Percentiles rank a stretch among this genome's conserved stretches.
phyloP scores from a whole-genome alignment of 2,797 vertebrate species.

The Urophycis tenuis region DNA sequence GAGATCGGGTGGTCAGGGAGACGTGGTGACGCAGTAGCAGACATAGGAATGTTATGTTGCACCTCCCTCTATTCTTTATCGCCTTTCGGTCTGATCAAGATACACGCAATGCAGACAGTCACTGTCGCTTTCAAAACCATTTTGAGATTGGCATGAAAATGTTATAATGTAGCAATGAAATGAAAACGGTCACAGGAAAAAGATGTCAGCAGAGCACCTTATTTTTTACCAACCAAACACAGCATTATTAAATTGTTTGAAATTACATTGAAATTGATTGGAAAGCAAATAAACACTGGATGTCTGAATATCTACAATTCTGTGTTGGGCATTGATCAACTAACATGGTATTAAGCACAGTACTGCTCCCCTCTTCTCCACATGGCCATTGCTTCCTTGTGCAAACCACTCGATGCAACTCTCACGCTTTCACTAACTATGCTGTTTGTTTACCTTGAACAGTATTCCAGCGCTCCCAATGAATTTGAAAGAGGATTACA shows the following conservation, averaged over 20 bases:
- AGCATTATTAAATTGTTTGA: not conserved
- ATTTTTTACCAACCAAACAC: not conserved
- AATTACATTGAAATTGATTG: not conserved
- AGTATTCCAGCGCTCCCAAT: not conserved
- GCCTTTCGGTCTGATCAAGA: not conserved
- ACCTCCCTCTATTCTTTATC: not conserved
- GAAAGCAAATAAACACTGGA: not conserved
- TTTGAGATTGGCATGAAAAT: not conserved
- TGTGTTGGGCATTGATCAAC: not conserved
- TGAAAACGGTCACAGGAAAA: not conserved
- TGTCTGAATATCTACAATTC: not conserved
- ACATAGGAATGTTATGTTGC: not conserved
- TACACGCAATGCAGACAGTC: not conserved
- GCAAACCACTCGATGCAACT: too few species aligned
- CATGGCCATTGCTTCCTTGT: too few species aligned
- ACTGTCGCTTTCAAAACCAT: not conserved
- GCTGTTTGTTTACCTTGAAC: not conserved
- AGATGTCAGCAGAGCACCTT: not conserved
- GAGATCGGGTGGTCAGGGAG: not conserved
- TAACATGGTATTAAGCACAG: not conserved
- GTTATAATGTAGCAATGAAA: too few species aligned
- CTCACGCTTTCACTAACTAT: too few species aligned
- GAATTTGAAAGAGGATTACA: not conserved
- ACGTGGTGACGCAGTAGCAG: not conserved
- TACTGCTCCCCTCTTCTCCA: not conserved